A percentile compares a stretch with the other conserved stretches of the same genome.
phyloP scores from a whole-genome alignment of 2,113 vertebrate genomes.

The Gobius niger region DNA sequence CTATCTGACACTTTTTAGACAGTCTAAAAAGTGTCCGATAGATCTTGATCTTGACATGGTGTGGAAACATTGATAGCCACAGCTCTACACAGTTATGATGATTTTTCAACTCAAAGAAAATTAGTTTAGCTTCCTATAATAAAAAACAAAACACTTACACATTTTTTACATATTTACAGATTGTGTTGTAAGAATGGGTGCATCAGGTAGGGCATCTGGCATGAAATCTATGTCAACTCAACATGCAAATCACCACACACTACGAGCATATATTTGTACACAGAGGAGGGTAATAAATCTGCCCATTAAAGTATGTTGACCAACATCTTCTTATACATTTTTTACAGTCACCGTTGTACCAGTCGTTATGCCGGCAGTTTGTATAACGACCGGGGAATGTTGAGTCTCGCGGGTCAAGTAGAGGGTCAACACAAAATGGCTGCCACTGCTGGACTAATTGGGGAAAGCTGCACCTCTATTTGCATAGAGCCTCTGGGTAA shows the following conservation, averaged over 20 bases:
- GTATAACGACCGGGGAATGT: neutral
- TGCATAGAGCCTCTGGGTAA: neutral
- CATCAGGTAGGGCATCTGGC: neutral
- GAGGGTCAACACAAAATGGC: conserved; percentile 8
- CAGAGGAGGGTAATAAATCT: neutral
- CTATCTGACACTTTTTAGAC: too few species aligned
- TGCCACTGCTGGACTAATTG: neutral
- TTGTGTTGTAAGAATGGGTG: too few species aligned
- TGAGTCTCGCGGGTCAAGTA: neutral
- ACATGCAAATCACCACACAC: too few species aligned
- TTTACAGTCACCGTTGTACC: neutral
- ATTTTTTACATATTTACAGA: too few species aligned
- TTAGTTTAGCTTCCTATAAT: too few species aligned
- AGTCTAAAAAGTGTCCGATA: too few species aligned
- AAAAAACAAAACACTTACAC: too few species aligned
- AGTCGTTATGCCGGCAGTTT: neutral
- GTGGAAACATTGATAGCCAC: too few species aligned
- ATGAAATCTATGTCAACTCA: neutral
- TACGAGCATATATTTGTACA: too few species aligned
- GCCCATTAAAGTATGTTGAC: neutral
- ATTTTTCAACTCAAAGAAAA: too few species aligned
- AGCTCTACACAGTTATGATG: too few species aligned
- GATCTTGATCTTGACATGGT: too few species aligned
- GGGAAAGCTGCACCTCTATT: conserved; percentile 1
- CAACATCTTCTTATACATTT: neutral